Conservation (phyloP, 2,797 vertebrate genomes). For the Danio aesculapii region DNA sequence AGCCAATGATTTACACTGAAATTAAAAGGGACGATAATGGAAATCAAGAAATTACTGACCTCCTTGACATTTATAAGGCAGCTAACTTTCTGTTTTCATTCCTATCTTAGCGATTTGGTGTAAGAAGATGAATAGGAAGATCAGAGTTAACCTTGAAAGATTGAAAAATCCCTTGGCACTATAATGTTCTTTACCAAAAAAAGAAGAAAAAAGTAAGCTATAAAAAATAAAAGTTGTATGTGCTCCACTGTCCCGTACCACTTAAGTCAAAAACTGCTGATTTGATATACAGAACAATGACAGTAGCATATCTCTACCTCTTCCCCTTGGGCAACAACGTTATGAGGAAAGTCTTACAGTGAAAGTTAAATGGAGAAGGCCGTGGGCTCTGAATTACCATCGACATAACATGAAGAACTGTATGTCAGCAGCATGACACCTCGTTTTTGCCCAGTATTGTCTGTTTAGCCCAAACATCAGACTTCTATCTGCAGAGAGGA, state of each 20-base stretch:
- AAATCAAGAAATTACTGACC: not conserved
- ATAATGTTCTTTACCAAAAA: not conserved
- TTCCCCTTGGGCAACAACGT: slow-evolving; percentile 29
- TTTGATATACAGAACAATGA: slow-evolving; percentile 78
- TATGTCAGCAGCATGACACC: slow-evolving; percentile 88
- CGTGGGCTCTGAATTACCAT: slow-evolving; percentile 85
- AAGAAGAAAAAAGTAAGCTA: slow-evolving; percentile 66
- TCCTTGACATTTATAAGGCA: slow-evolving; percentile 56
- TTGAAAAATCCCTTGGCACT: not conserved
- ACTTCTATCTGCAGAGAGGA: slow-evolving; percentile 89
- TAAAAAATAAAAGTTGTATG: slow-evolving; percentile 69
- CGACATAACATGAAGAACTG: slow-evolving; percentile 84
- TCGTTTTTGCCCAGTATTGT: slow-evolving; percentile 89
- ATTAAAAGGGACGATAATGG: no score
- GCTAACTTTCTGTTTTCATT: slow-evolving; percentile 64
- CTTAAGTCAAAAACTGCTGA: slow-evolving; percentile 68
- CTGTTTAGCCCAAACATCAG: slow-evolving; percentile 84
- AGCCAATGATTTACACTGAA: no score
- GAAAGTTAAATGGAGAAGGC: slow-evolving; percentile 56
- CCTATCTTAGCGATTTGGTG: slow-evolving; percentile 70
- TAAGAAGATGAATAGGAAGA: slow-evolving; percentile 64
- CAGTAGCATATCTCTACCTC: slow-evolving; percentile 74
- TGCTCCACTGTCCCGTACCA: slow-evolving; percentile 69
- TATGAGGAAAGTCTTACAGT: slow-evolving; percentile 66
- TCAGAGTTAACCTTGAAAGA: slow-evolving; percentile 45